A percentile compares a stretch with the other conserved stretches of the same genome.
Conservation (phyloP, 2,888 invertebrate species). For the Phytoseiulus persimilis region DNA sequence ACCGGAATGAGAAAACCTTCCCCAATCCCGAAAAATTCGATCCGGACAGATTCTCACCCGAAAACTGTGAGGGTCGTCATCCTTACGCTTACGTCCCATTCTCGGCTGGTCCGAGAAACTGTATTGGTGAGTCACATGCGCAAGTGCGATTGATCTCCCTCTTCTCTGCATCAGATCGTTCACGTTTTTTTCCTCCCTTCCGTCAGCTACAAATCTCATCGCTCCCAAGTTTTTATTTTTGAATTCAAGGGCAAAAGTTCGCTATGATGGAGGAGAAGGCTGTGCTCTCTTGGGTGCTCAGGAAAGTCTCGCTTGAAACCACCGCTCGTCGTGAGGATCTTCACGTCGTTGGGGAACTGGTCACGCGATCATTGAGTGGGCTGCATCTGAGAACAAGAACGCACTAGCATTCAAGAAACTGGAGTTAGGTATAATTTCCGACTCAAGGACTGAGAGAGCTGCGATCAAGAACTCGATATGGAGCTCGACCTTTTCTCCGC, state of each 20-base stretch:
- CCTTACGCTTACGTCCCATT: constrained; percentile 46
- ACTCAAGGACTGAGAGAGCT: no score
- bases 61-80: constrained; percentile 42
- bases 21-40: constrained; percentile 8
- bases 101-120: constrained; percentile 45
- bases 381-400: neutral
- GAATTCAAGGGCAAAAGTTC: constrained; percentile 16
- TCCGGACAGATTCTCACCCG: constrained; percentile 20
- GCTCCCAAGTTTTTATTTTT: no score
- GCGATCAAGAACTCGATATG: no score
- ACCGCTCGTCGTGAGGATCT: neutral
- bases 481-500: no score
- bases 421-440: neutral
- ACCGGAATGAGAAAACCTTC: neutral
- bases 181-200: no score
- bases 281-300: neutral
- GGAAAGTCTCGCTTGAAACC: neutral
- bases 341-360: neutral
- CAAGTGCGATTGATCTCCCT: neutral
- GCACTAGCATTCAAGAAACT: neutral
- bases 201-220: no score
- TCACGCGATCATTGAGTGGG: constrained; percentile 12
- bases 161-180: no score
- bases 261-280: constrained; percentile 16
- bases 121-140: constrained; percentile 41